Evolutionary conservation across 23 tunicate genomes (phyloP).

Genomic region (Styela plicata): DNA sequence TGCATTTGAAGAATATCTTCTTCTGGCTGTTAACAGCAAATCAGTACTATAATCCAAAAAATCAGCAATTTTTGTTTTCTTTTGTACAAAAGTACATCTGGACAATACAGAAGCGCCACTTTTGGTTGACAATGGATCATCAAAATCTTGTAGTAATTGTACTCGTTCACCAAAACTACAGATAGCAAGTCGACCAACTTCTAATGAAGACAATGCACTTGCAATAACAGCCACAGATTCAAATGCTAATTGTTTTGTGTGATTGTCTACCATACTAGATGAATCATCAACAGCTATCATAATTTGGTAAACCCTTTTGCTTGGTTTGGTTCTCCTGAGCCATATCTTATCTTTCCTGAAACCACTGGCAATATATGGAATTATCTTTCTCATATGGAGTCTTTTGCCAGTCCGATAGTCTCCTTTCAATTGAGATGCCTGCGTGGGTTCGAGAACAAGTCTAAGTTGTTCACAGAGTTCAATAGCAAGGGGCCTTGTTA

Average conservation of each 20-base stretch:
- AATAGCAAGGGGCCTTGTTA: constrained; percentile 61
- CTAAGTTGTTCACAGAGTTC: constrained; percentile 94
- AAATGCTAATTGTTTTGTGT: constrained; percentile 94
- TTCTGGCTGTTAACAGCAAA: constrained; percentile 47
- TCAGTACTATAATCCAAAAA: constrained; percentile 48
- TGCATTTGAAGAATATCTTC: constrained; percentile 39
- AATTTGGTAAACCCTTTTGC: constrained; percentile 79
- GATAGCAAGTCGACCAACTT: constrained; percentile 79
- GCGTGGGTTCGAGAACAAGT: constrained; percentile 82
- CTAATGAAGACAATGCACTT: constrained; percentile 72
- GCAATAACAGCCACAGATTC: constrained; percentile 92
- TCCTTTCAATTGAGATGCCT: constrained; percentile 88
- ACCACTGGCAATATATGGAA: constrained; percentile 94
- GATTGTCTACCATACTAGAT: constrained; percentile 89
- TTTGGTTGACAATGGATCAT: constrained; percentile 74
- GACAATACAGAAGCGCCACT: constrained; percentile 67
- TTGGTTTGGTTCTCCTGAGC: constrained; percentile 92
- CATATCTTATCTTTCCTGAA: constrained; percentile 95
- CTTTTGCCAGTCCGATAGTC: constrained; percentile 91
- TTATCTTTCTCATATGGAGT: constrained; percentile 90
- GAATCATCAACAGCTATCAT: constrained; percentile 96
- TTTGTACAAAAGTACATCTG: constrained; percentile 71
- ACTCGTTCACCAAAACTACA: constrained; percentile 81
- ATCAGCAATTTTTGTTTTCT: constrained; percentile 78
- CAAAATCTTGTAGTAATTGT: constrained; percentile 59